Evolutionary conservation across 2,113 vertebrate species (phyloP).

Genomic region (Hepsetus odoe): DNA sequence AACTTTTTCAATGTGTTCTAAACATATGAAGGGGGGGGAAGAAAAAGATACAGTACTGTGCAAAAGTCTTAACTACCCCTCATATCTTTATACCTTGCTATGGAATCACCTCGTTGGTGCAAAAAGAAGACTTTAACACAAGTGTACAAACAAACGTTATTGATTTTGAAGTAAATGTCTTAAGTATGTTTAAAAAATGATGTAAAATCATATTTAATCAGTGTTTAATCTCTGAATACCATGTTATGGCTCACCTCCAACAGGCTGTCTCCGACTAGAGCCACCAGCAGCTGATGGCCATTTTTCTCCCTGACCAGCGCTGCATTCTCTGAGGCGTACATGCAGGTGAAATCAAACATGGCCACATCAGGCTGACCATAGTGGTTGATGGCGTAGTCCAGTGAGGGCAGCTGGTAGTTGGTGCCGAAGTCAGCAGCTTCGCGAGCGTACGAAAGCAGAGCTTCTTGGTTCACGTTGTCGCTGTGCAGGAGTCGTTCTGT

Average conservation of each 20-base stretch:
- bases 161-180: too few relatives aligned
- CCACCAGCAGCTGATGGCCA: slow-evolving; percentile 85
- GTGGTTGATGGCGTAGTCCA: slow-evolving; percentile 96
- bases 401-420: slow-evolving; percentile 92
- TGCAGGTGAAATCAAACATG: slow-evolving; percentile 98
- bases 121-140: too few relatives aligned
- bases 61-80: too few relatives aligned
- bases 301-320: slow-evolving; percentile 88
- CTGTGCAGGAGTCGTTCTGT: slow-evolving; percentile 86
- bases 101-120: too few relatives aligned
- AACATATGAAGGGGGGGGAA: too few relatives aligned
- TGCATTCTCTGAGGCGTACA: slow-evolving; percentile 96
- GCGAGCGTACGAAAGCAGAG: slow-evolving; percentile 88
- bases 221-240: too few relatives aligned
- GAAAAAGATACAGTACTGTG: too few relatives aligned
- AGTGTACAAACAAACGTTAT: too few relatives aligned
- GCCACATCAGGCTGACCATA: slow-evolving; percentile 91
- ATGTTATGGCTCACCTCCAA: slow-evolving; percentile 81
- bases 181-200: too few relatives aligned
- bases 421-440: slow-evolving; percentile 97
- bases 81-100: too few relatives aligned
- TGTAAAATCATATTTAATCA: too few relatives aligned
- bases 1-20: too few relatives aligned
- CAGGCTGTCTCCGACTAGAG: slow-evolving; percentile 93
- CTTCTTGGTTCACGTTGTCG: slow-evolving; percentile 90